Evolutionary conservation across 2,113 vertebrate species (phyloP), one percentile per base, ranked within the genome.

Genomic region (Trinectes maculatus): DNA sequence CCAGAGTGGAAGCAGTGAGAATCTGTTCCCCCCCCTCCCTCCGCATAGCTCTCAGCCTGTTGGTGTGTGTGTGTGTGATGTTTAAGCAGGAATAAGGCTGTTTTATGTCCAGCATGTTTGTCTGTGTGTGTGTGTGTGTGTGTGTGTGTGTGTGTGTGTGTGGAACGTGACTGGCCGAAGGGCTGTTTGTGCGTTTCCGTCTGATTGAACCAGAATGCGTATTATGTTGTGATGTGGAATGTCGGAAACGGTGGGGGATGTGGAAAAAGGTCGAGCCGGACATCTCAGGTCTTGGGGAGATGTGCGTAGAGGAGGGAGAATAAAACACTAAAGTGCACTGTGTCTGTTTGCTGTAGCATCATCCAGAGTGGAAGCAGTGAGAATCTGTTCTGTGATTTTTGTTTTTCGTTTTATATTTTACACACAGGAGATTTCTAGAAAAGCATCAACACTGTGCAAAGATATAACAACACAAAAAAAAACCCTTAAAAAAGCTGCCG

Each of bases 171-270:
- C 58, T 64, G 70, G 71, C 70, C 13, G 40, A 52, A 34, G 64
- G 81, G 78, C 49, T 85, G 59, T 80, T 85, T 84, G 77, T 75
- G 52, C 74, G 6, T 82, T 87, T 85, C 71, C 46, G 57, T 84
- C 70, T 82, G 76, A 84, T 88, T 81, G 64, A 63, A 71, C 69
- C 62, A 54, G 73, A 82, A 79, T 62, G 79, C 51, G 71, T 52
- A 80, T 81, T 83, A 55, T 69, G 79, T 60, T 73, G 57, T 82
- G 55, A 84, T 85, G 59, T 80, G 57, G 87, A 72, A 66, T 57
- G 61, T 43, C n/a, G 16, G 57, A 24, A 49, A 47, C 1, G 11
- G 6, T 1, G 39, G 67, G 44, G 64, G 57, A 36, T 51, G 66
- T 49, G 57, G 28, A 52, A 13, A 57, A 44, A 37, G 39, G 73